Evolutionary conservation across 1,140 invertebrate genomes (phyloP), one percentile per base, ranked within the genome.

Genomic region (Pseudomyrmex dendroicus): DNA sequence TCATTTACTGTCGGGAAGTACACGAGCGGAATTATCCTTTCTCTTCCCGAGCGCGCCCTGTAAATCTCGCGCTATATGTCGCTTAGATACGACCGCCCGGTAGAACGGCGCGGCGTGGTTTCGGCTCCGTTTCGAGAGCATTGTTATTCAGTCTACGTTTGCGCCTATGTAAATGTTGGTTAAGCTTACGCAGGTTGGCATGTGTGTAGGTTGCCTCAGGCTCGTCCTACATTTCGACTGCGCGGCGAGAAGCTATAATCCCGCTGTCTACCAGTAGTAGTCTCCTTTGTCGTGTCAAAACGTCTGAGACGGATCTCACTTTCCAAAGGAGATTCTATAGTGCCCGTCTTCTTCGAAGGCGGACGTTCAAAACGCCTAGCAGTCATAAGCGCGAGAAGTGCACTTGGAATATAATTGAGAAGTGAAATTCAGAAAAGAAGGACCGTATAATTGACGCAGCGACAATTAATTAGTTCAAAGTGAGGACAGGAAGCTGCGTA

Each of bases 121-220:
- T 80, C 84, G 76, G 80, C 84, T 90, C 84, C 84, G 82, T 91
- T 90, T 88, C 87, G 82, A 35, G 35, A 84, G 85, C 84, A 92
- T 92, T 92, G 86, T 92, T 91, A 92, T 91, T 92, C 91, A 87
- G 89, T 85, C 83, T 84, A 90, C 85, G 87, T 87, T 84, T 73
- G 84, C 83, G 85, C 84, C 87, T 90, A 90, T 92, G 90, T 91
- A 92, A 92, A 91, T 91, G 89, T 90, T 90, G 90, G 90, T 87
- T 91, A 91, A 91, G 84, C 89, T 84, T 66, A 84, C 72, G 83
- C 76, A 82, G 64, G 76, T 48, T 73, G 82, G 72, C 76, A 46
- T 67, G 52, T 46, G 35, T 67, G 52, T 46, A 63, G 62, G 72
- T 59, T 82, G 83, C 57, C 86, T 82, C 67, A 87, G 85, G 78